Evolutionary conservation across 2,888 invertebrate genomes (phyloP).

Genomic region (Netelia fuscicornis): DNA sequence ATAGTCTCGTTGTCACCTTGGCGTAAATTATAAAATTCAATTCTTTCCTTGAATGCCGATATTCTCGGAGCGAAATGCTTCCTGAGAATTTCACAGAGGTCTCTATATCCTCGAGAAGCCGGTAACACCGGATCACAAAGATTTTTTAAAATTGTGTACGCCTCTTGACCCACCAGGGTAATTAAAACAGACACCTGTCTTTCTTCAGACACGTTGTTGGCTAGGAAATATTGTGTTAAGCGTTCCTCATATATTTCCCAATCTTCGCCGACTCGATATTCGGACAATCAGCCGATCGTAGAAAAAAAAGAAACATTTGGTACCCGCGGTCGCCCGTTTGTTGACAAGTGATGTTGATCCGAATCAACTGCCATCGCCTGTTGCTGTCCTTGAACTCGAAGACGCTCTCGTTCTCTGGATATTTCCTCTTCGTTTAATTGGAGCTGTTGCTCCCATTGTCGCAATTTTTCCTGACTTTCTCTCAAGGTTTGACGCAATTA

Average conservation of each 20-base stretch:
- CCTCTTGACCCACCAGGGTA: slow-evolving; percentile 68
- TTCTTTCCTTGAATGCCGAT: too few species aligned
- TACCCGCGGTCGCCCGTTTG: slow-evolving; percentile 9
- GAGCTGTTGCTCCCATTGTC: slow-evolving; percentile 5
- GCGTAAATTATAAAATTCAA: too few species aligned
- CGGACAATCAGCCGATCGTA: slow-evolving; percentile 56
- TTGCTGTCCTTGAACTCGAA: not conserved
- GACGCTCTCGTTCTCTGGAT: not conserved
- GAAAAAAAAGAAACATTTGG: slow-evolving; percentile 28
- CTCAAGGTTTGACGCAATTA: not conserved
- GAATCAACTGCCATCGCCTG: not conserved
- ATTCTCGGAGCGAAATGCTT: slow-evolving; percentile 62
- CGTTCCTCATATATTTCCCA: slow-evolving; percentile 69
- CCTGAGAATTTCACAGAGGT: slow-evolving; percentile 65
- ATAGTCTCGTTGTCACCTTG: slow-evolving; percentile 40
- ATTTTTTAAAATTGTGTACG: slow-evolving; percentile 69
- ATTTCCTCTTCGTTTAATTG: not conserved
- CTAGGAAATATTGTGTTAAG: slow-evolving; percentile 67
- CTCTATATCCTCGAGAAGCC: slow-evolving; percentile 64
- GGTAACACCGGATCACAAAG: slow-evolving; percentile 69
- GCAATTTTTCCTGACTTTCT: slow-evolving; percentile 3
- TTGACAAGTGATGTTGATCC: not conserved
- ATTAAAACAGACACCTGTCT: slow-evolving; percentile 69
- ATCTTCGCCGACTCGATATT: slow-evolving; percentile 64
- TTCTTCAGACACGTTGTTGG: slow-evolving; percentile 68